phyloP scores from a whole-genome alignment of 2,888 invertebrate species.

The Nomada goodeniana region DNA sequence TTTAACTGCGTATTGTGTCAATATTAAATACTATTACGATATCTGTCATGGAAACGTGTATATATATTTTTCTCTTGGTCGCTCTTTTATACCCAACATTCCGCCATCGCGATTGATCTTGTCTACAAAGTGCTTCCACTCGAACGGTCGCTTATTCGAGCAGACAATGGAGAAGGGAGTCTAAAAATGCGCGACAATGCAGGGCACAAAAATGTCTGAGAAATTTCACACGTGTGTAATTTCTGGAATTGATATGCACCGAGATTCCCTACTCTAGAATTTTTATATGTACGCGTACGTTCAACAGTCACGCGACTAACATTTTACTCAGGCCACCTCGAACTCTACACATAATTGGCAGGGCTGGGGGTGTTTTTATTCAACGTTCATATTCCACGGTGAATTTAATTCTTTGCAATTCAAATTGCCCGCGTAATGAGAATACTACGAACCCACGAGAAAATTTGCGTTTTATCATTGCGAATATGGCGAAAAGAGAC shows the following conservation, averaged over 20 bases:
- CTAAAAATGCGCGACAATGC: constrained; percentile 9
- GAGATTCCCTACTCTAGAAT: constrained; percentile 22
- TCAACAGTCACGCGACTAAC: constrained; percentile 50
- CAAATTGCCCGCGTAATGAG: constrained; percentile 23
- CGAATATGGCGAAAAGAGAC: neutral
- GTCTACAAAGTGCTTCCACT: neutral
- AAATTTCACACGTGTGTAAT: constrained; percentile 52
- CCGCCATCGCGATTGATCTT: neutral
- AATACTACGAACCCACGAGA: neutral
- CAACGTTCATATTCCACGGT: constrained; percentile 46
- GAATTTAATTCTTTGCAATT: constrained; percentile 48
- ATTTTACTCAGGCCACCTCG: constrained; percentile 31
- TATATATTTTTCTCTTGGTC: neutral
- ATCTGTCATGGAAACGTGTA: neutral
- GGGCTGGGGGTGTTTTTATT: constrained; percentile 42
- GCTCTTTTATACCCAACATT: neutral
- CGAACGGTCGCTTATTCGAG: neutral
- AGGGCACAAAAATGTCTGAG: constrained; percentile 22
- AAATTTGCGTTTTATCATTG: constrained; percentile 21
- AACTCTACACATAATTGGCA: constrained; percentile 37
- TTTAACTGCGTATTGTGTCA: no score
- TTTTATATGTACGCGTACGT: constrained; percentile 14
- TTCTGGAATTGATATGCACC: constrained; percentile 33
- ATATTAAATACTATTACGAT: no score
- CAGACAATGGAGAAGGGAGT: neutral